Evolutionary conservation across 2,113 vertebrate genomes (phyloP).

Genomic region (Misgurnus mizolepis): DNA sequence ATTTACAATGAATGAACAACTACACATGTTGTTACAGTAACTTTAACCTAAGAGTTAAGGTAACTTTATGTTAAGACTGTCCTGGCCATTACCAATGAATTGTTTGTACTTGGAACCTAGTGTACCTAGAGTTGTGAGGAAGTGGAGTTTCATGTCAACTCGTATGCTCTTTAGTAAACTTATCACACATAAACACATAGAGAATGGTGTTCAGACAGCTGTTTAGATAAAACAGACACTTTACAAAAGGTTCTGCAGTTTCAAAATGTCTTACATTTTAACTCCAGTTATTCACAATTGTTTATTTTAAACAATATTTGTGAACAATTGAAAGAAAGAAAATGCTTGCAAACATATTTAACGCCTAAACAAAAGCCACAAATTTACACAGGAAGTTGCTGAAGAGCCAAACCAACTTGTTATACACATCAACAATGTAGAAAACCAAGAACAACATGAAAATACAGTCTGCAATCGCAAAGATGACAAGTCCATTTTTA

Average conservation of each 20-base stretch:
- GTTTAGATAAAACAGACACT: slow-evolving; percentile 60
- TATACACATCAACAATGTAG: slow-evolving; percentile 2
- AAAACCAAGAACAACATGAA: slow-evolving; percentile 44
- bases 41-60: too few species aligned
- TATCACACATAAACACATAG: slow-evolving; percentile 67
- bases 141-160: too few species aligned
- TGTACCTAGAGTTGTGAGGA: too few species aligned
- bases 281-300: neutral
- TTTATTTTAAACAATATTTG: too few species aligned
- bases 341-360: slow-evolving; percentile 72
- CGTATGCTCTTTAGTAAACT: slow-evolving; percentile 37
- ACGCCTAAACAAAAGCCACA: slow-evolving; percentile 55
- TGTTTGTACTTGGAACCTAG: too few species aligned
- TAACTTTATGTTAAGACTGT: too few species aligned
- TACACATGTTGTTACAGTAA: too few species aligned
- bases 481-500: too few species aligned
- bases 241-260: neutral
- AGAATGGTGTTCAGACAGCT: slow-evolving; percentile 72
- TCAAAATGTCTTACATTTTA: neutral
- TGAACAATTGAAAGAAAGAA: slow-evolving; percentile 57
- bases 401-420: slow-evolving; percentile 57
- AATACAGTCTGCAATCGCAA: too few species aligned
- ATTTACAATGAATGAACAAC: too few species aligned
- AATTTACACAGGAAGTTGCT: slow-evolving; percentile 25
- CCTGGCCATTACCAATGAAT: too few species aligned